Evolutionary conservation across 2,113 vertebrate genomes (phyloP), one percentile per base, ranked within the genome.

Genomic region (Epinephelus lanceolatus): DNA sequence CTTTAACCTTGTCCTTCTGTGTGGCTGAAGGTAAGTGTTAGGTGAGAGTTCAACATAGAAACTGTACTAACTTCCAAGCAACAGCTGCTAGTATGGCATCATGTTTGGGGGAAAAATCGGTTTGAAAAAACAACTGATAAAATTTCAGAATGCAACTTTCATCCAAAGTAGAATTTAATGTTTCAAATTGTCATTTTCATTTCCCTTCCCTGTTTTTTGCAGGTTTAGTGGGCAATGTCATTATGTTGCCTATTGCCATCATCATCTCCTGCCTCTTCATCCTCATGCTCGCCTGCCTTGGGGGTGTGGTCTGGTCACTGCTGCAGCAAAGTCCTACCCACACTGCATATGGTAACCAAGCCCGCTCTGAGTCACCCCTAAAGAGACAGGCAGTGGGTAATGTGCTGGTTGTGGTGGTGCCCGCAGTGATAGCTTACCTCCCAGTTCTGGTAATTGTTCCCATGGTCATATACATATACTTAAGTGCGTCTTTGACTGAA

Each of bases 321-420:
- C 14, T 25, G 77, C 65, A 80, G 55, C 83, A 80, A 60, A 88
- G 87, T 21, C 90, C 93, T 1, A 89, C 86, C 17, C 89, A 84
- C 47, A 62, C 30, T 8, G 17, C 55, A 0, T 0, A 14, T 1
- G 18, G 37, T 18, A 81, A 83, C 23, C 37, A 71, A 13, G 9
- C 14, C n/a, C 8, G 5, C 49, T 7, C 59, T 0, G 17, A 19
- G 6, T 67, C 82, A 0, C 72, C 86, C 6, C 17, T 86, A 5
- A 94, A 93, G 56, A 93, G 75, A 23, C 74, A 13, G 70, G 93
- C 93, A 0, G 71, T 90, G 63, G 37, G 12, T 12, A 93, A 92
- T 13, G 71, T 94, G n/a, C 21, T 93, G 23, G 27, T 51, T 7
- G 84, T 94, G 40, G 53, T 94, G 12, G 40, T 88, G 30, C 90